Percentiles rank a stretch among this genome's conserved stretches.
Conservation (phyloP, 2,888 invertebrate species). For the Cristatella mucedo region DNA sequence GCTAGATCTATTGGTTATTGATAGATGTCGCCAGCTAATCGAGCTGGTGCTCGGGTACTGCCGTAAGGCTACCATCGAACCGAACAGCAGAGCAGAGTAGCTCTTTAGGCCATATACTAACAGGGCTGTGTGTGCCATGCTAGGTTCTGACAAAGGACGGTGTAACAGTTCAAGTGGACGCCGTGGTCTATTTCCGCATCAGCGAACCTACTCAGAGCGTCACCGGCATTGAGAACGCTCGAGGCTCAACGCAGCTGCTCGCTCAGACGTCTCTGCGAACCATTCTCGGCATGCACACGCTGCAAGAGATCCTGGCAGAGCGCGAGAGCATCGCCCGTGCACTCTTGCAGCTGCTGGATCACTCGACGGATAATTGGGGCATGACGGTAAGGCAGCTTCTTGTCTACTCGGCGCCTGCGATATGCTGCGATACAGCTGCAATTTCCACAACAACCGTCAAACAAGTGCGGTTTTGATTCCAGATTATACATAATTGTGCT, state of each 20-base stretch:
- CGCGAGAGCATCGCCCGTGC: conserved; percentile 77
- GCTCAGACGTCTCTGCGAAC: conserved; percentile 27
- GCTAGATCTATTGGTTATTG: no score
- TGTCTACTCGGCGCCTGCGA: no score
- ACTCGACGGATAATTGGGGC: conserved; percentile 86
- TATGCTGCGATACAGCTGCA: no score
- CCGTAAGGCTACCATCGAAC: no score
- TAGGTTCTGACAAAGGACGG: conserved; percentile 33
- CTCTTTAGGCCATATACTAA: no score
- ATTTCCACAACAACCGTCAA: no score
- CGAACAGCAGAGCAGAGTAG: no score
- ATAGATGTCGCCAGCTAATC: no score
- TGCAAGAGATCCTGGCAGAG: conserved; percentile 90
- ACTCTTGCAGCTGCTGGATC: conserved; percentile 55
- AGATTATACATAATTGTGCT: no score
- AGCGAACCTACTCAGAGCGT: conserved; percentile 32
- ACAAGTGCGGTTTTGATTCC: no score
- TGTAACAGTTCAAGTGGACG: conserved; percentile 27
- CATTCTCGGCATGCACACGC: conserved; percentile 42
- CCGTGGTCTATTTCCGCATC: conserved; percentile 18
- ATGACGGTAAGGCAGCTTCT: conserved; percentile 60
- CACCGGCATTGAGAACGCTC: conserved; percentile 25
- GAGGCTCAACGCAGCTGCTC: conserved; percentile 28
- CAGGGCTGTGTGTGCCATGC: no score
- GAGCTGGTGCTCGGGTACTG: no score